A percentile compares a stretch with the other conserved stretches of the same genome.
phyloP scores from a whole-genome alignment of 2,888 invertebrate species.

The Nemurella pictetii region DNA sequence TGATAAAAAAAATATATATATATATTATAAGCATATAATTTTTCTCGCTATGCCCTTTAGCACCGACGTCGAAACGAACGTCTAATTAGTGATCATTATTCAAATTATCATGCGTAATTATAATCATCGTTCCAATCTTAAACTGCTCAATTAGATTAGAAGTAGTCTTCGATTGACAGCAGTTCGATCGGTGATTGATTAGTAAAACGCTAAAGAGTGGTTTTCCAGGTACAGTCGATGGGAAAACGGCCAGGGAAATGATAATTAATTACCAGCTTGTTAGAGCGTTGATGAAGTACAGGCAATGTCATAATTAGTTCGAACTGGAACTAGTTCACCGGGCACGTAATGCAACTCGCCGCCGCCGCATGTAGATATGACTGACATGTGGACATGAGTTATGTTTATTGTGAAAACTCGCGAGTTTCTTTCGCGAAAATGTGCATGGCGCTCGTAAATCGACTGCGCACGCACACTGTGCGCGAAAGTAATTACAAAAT shows the following conservation, averaged over 20 bases:
- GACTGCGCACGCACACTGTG: neutral
- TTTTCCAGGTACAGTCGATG: constrained; percentile 1
- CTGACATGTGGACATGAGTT: neutral
- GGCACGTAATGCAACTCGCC: neutral
- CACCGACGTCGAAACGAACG: neutral
- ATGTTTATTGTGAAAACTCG: neutral
- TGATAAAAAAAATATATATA: neutral
- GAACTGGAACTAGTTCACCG: neutral
- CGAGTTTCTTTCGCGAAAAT: neutral
- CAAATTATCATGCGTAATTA: constrained; percentile 19
- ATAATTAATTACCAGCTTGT: constrained; percentile 11
- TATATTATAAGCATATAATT: neutral
- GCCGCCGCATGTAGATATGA: neutral
- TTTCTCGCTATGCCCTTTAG: neutral
- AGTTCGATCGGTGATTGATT: constrained; percentile 19
- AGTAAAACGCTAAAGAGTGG: neutral
- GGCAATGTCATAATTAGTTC: neutral
- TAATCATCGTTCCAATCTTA: constrained; percentile 23
- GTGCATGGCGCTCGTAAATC: neutral
- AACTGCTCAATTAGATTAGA: constrained; percentile 24
- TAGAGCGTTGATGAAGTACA: neutral
- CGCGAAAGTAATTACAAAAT: neutral
- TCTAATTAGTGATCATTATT: constrained; percentile 28
- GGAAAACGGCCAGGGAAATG: neutral
- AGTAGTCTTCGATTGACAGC: constrained; percentile 21